Conservation (phyloP, 1,140 invertebrate species). For the Drosophila triauraria region DNA sequence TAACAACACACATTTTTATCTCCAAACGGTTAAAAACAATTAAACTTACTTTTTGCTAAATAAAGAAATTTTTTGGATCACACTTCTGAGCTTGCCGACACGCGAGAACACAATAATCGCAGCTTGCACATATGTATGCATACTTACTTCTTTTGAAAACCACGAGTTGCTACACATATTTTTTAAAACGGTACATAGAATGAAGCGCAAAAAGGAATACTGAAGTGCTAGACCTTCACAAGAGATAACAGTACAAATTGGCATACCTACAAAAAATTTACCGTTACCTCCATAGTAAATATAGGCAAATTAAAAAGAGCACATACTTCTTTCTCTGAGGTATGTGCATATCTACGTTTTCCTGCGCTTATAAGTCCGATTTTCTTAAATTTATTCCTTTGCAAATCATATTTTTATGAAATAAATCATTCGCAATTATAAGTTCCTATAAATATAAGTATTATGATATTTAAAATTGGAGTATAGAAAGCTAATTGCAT, state of each 20-base stretch:
- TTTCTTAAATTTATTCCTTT: too few species aligned
- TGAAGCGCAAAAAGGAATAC: constrained; percentile 1
- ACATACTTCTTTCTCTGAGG: background rate
- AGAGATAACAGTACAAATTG: background rate
- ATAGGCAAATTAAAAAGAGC: background rate
- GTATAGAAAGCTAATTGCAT: too few species aligned
- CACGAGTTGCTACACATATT: background rate
- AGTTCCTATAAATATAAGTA: too few species aligned
- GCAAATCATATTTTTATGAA: too few species aligned
- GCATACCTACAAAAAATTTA: constrained; percentile 8
- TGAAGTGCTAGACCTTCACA: too few species aligned
- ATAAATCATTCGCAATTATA: too few species aligned
- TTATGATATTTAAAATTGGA: too few species aligned
- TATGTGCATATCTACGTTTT: too few species aligned
- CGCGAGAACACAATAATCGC: background rate
- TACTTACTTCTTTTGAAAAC: background rate
- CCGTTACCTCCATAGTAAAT: constrained; percentile 1
- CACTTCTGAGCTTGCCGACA: background rate
- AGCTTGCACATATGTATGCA: background rate
- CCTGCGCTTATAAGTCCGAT: too few species aligned
- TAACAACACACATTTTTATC: too few species aligned
- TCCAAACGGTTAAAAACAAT: too few species aligned
- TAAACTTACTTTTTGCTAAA: too few species aligned
- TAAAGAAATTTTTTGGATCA: background rate
- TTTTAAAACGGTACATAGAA: background rate